These are phyloP conservation scores for Hedychridium roseum DNA, from an alignment of 2,888 invertebrate genomes.

Conservation along the genomic window DNA sequence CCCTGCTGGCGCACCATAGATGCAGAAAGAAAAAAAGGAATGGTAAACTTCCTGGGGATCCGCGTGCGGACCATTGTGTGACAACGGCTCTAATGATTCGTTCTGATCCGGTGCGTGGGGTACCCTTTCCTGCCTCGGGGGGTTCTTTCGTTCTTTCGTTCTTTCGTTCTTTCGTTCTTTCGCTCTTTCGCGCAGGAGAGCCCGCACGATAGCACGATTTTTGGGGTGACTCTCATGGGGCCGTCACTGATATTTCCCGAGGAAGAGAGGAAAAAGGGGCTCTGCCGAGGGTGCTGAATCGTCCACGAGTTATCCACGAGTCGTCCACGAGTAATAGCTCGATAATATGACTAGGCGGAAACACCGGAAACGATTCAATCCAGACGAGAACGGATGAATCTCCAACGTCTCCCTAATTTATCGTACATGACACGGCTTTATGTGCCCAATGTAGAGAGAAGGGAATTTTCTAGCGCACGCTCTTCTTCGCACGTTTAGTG, in stretches of 20 bases:
- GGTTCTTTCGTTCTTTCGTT: too few relatives aligned
- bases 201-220: not conserved
- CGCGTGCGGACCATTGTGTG: slow-evolving; percentile 49
- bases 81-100: slow-evolving; percentile 57
- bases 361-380: slow-evolving; percentile 61
- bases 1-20: too few relatives aligned
- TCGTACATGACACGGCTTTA: too few relatives aligned
- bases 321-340: slow-evolving; percentile 52
- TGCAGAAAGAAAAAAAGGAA: too few relatives aligned
- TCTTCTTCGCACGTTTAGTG: too few relatives aligned
- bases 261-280: slow-evolving; percentile 2
- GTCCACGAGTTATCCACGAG: slow-evolving; percentile 25
- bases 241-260: not conserved
- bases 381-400: too few relatives aligned
- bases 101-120: slow-evolving; percentile 54
- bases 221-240: not conserved
- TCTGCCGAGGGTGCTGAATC: slow-evolving; percentile 6
- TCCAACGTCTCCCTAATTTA: too few relatives aligned
- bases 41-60: slow-evolving; percentile 59
- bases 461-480: too few relatives aligned
- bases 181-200: slow-evolving; percentile 8
- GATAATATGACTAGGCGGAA: slow-evolving; percentile 53
- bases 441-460: too few relatives aligned
- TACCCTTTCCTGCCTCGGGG: slow-evolving; percentile 12
- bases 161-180: too few relatives aligned